These are phyloP conservation scores for Amiota mariae DNA, from an alignment of 2,888 invertebrate genomes.

Conservation along the genomic window DNA sequence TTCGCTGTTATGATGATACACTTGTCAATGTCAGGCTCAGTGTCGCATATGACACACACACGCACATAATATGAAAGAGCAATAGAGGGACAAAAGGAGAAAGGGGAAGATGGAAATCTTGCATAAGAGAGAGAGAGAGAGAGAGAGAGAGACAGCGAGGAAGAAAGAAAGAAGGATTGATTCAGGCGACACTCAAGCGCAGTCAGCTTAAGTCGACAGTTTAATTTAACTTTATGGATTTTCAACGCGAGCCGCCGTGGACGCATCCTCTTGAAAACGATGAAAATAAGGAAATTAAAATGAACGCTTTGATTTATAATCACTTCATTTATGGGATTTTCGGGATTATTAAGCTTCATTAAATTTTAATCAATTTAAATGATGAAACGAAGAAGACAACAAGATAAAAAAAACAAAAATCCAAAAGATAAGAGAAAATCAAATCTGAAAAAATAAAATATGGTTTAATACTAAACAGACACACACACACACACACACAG, in stretches of 20 bases:
- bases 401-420: conserved; percentile 1
- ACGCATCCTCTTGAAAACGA: no score
- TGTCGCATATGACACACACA: conserved; percentile 49
- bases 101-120: no score
- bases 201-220: conserved; percentile 61
- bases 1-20: conserved; percentile 38
- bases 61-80: background rate
- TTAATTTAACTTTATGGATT: conserved; percentile 59
- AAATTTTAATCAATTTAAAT: conserved; percentile 58
- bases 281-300: background rate
- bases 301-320: conserved; percentile 46
- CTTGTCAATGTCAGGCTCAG: conserved; percentile 65
- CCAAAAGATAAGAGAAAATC: background rate
- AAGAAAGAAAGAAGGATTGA: no score
- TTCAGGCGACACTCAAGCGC: conserved; percentile 22
- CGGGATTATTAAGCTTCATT: conserved; percentile 66
- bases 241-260: conserved; percentile 38
- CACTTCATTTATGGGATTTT: conserved; percentile 61
- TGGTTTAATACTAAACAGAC: no score
- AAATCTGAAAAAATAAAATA: no score
- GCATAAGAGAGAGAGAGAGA: no score
- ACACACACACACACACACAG: no score
- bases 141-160: no score
- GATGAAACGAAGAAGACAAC: background rate
- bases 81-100: no score